phyloP scores from a whole-genome alignment of 2,797 vertebrate species.

The Crossoptilon crossoptilon region DNA sequence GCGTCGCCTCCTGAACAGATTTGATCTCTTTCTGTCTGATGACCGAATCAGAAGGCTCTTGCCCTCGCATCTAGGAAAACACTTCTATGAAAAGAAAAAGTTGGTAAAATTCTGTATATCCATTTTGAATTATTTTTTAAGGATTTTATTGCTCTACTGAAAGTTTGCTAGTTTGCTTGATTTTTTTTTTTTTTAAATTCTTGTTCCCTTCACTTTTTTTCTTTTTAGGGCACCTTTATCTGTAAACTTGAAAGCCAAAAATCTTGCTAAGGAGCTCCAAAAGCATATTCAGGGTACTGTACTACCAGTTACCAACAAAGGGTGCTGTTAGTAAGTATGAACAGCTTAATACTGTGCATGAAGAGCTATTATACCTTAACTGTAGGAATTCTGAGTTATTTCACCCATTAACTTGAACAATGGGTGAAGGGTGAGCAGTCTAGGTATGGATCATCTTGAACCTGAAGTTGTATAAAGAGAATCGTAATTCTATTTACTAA shows the following conservation, averaged over 20 bases:
- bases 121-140: neutral
- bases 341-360: neutral
- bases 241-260: slow-evolving; percentile 87
- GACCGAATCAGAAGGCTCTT: slow-evolving; percentile 87
- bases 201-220: neutral
- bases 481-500: neutral
- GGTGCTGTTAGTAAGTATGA: slow-evolving; percentile 90
- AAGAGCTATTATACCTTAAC: neutral
- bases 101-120: slow-evolving; percentile 72
- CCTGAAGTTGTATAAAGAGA: neutral
- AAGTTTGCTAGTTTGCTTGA: neutral
- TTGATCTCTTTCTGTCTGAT: slow-evolving; percentile 90
- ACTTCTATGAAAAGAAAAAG: slow-evolving; percentile 93
- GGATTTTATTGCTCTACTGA: neutral
- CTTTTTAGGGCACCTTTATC: slow-evolving; percentile 84
- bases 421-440: neutral
- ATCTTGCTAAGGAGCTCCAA: slow-evolving; percentile 84
- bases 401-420: neutral
- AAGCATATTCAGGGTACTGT: slow-evolving; percentile 85
- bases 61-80: slow-evolving; percentile 90
- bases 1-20: slow-evolving; percentile 87
- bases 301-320: slow-evolving; percentile 87
- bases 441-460: neutral
- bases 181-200: neutral
- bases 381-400: neutral